Conservation (phyloP, 2,888 invertebrate genomes). For the Romanomermis culicivorax region DNA sequence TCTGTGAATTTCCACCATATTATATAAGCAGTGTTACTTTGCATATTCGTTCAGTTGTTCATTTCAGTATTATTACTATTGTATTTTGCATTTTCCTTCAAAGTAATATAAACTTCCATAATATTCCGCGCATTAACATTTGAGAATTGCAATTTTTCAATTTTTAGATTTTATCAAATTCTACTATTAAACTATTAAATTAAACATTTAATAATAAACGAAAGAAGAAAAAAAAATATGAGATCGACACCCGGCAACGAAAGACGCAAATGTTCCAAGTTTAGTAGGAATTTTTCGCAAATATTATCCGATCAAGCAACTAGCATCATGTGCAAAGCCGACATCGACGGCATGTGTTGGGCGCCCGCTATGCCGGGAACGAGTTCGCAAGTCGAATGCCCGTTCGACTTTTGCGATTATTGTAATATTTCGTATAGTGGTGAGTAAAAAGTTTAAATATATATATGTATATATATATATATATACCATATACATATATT, state of each 20-base stretch:
- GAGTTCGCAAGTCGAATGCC: neutral
- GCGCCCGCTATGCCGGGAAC: neutral
- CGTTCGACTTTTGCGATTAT: neutral
- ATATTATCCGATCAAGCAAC: neutral
- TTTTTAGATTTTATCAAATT: too few species aligned
- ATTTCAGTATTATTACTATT: too few species aligned
- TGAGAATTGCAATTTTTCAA: too few species aligned
- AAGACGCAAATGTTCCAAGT: neutral
- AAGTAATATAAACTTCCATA: too few species aligned
- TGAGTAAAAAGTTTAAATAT: neutral
- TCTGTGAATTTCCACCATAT: too few species aligned
- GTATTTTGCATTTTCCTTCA: too few species aligned
- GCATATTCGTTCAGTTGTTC: too few species aligned
- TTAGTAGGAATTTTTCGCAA: neutral
- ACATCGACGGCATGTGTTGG: constrained; percentile 1
- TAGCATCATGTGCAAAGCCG: neutral
- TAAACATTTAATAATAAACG: too few species aligned
- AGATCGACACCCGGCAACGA: neutral
- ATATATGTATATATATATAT: neutral
- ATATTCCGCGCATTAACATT: too few species aligned
- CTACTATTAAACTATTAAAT: too few species aligned
- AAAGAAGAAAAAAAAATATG: neutral
- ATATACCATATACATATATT: too few species aligned
- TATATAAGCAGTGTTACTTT: too few species aligned
- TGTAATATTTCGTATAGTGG: neutral